phyloP scores from a whole-genome alignment of 2,888 invertebrate genomes.

The Metallyticus violacea region DNA sequence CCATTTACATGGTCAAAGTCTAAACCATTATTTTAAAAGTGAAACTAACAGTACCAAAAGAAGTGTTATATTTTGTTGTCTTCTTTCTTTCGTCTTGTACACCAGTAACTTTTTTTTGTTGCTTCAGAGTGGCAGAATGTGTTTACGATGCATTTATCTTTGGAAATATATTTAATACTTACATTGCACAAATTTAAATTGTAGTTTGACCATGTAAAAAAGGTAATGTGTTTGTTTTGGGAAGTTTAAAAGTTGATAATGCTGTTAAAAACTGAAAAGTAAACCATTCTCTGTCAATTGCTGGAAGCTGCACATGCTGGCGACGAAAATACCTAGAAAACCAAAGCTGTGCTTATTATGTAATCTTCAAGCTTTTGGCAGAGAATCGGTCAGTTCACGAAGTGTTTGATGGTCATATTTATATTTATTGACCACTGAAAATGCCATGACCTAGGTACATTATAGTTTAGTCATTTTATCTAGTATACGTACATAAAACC shows the following conservation, averaged over 20 bases:
- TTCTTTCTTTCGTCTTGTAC: background rate
- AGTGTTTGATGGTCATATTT: slow-evolving; percentile 11
- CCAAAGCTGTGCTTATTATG: slow-evolving; percentile 27
- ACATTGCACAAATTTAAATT: background rate
- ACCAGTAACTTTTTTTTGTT: background rate
- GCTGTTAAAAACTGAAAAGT: slow-evolving; percentile 41
- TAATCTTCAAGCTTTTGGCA: slow-evolving; percentile 35
- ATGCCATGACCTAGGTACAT: slow-evolving; percentile 33
- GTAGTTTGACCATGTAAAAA: slow-evolving; percentile 11
- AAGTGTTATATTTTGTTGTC: background rate
- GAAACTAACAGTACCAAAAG: background rate
- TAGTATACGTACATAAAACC: slow-evolving; percentile 18
- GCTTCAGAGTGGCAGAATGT: background rate
- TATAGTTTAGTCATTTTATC: slow-evolving; percentile 6
- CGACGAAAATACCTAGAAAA: background rate
- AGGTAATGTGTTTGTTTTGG: slow-evolving; percentile 10
- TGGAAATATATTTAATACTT: background rate
- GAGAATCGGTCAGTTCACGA: slow-evolving; percentile 21
- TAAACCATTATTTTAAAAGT: background rate
- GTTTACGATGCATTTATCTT: background rate
- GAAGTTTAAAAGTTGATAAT: background rate
- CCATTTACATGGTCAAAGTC: slow-evolving; percentile 16
- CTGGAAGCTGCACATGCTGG: slow-evolving; percentile 51
- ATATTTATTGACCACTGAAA: slow-evolving; percentile 33
- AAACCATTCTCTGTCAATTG: slow-evolving; percentile 63